phyloP scores from a whole-genome alignment of 2,888 invertebrate species.

The Bellardia bayeri region DNA sequence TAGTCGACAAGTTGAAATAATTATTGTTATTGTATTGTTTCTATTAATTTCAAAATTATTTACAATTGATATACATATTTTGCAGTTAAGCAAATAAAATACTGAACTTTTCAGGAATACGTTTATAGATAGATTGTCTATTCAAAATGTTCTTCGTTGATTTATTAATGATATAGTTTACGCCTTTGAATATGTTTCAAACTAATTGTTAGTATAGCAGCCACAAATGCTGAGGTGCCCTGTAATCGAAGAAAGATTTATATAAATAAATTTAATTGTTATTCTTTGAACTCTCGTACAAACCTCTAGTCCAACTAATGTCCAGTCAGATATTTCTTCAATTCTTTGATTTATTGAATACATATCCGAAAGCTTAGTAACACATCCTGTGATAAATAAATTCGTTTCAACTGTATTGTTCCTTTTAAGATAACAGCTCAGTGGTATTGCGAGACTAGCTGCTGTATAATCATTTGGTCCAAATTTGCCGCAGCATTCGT shows the following conservation, averaged over 20 bases:
- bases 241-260: conserved; percentile 53
- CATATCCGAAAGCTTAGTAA: conserved; percentile 73
- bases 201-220: conserved; percentile 79
- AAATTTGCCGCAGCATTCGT: conserved; percentile 78
- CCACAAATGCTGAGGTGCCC: conserved; percentile 77
- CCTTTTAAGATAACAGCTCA: conserved; percentile 78
- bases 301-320: conserved; percentile 79
- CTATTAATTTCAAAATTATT: no score
- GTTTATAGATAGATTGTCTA: no score
- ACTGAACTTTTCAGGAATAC: no score
- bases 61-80: no score
- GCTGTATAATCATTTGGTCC: conserved; percentile 77
- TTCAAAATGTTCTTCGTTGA: neutral
- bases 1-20: no score
- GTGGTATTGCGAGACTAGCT: conserved; percentile 76
- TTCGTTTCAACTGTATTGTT: conserved; percentile 75
- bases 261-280: neutral
- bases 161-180: conserved; percentile 76
- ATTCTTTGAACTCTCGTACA: neutral
- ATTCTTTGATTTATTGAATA: conserved; percentile 76
- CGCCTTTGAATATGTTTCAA: conserved; percentile 78
- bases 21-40: no score
- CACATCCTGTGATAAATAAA: conserved; percentile 77
- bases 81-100: no score
- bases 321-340: conserved; percentile 80